Percentiles rank a stretch among this genome's conserved stretches.
Evolutionary conservation across 2,797 vertebrate species (phyloP).

Genomic region (Sebastes glaucus): DNA sequence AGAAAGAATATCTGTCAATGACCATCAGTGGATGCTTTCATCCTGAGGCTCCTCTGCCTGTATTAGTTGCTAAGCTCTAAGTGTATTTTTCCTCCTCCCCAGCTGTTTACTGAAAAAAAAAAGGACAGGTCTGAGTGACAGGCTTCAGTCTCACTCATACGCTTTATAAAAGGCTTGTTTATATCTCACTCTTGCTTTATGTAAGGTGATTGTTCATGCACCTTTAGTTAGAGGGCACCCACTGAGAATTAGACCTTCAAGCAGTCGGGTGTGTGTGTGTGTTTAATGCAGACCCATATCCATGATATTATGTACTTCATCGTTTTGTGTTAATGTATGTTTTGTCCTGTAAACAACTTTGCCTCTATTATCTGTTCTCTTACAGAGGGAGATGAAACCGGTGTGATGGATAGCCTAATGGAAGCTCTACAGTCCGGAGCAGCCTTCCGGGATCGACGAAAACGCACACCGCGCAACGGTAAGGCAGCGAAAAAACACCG

Average conservation of each 20-base stretch:
- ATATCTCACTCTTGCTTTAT: not conserved
- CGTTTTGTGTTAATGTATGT: not conserved
- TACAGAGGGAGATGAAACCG: constrained; percentile 96
- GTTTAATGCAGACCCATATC: not conserved
- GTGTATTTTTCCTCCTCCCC: constrained; percentile 64
- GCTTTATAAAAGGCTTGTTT: constrained; percentile 33
- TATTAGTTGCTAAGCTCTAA: constrained; percentile 60
- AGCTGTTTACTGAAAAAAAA: constrained; percentile 46
- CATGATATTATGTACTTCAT: not conserved
- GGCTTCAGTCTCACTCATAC: constrained; percentile 28
- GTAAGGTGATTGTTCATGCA: not conserved
- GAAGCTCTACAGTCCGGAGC: constrained; percentile 97
- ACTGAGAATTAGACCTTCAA: not conserved
- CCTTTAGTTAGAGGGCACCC: not conserved
- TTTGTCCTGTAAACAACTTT: constrained; percentile 36
- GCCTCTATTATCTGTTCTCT: constrained; percentile 35
- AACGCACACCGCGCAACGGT: constrained; percentile 93
- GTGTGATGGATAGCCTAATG: constrained; percentile 98
- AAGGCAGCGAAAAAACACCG: constrained; percentile 47
- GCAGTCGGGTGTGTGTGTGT: not conserved
- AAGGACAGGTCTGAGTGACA: constrained; percentile 34
- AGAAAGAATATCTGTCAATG: constrained; percentile 83
- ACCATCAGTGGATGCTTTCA: constrained; percentile 82
- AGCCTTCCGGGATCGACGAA: constrained; percentile 96
- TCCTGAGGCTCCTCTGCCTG: constrained; percentile 73